These are phyloP conservation scores for Callocephalon fimbriatum DNA, from an alignment of 2,113 vertebrate species.

Conservation along the genomic window DNA sequence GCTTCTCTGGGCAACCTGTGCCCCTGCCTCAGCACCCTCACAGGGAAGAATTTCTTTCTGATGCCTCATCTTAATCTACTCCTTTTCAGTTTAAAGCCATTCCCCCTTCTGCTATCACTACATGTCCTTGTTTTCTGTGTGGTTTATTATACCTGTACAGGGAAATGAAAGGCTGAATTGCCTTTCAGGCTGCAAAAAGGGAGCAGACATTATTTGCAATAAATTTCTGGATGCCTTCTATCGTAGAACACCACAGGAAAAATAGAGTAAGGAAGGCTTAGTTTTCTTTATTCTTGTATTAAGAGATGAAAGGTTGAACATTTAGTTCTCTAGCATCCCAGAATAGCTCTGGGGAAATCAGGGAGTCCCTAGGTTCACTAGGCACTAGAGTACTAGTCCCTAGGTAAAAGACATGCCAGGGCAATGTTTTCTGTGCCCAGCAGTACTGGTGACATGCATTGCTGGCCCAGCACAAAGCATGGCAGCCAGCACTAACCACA, in stretches of 20 bases:
- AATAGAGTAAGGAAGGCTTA: not conserved
- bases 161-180: not conserved
- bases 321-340: not conserved
- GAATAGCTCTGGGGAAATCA: not conserved
- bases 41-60: not conserved
- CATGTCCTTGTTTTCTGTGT: not conserved
- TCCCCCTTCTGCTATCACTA: not conserved
- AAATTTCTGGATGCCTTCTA: not conserved
- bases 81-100: not conserved
- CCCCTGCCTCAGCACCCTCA: fast-evolving
- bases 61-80: not conserved
- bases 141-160: not conserved
- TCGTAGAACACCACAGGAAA: not conserved
- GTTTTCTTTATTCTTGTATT: not conserved
- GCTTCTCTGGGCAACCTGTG: not conserved
- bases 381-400: no score
- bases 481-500: not conserved
- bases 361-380: not conserved
- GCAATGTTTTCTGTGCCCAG: not conserved
- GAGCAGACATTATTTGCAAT: not conserved
- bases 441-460: not conserved
- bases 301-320: not conserved
- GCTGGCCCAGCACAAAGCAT: not conserved
- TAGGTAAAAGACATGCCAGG: not conserved
- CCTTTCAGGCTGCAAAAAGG: not conserved